Percentiles rank a stretch among this genome's conserved stretches.
phyloP scores from a whole-genome alignment of 2,888 invertebrate genomes.

The Sympetrum striolatum region DNA sequence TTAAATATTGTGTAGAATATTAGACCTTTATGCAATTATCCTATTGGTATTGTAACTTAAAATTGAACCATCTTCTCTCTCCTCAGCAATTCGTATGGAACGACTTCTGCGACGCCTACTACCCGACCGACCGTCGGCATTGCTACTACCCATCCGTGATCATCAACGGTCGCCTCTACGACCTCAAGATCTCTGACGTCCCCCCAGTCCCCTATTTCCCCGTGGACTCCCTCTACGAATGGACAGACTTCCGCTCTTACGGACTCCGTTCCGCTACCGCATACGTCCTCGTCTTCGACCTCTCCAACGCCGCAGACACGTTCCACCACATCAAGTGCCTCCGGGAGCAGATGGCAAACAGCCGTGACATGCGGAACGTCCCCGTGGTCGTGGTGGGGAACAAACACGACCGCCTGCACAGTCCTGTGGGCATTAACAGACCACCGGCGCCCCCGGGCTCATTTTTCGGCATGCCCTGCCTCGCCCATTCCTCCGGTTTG shows the following conservation, averaged over 20 bases:
- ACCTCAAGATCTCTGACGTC: conserved; percentile 84
- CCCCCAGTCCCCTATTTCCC: conserved; percentile 90
- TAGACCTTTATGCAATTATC: too few species aligned
- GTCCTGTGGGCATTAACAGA: not conserved
- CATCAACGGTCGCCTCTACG: conserved; percentile 84
- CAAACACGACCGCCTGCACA: conserved; percentile 80
- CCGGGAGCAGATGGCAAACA: conserved; percentile 91
- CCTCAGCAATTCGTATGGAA: conserved; percentile 89
- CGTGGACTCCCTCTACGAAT: conserved; percentile 90
- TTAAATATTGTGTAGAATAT: too few species aligned
- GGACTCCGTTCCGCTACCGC: conserved; percentile 86
- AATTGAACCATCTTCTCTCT: conserved; percentile 46
- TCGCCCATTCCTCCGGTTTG: not conserved
- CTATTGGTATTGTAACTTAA: too few species aligned
- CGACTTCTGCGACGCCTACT: conserved; percentile 80
- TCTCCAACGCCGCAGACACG: conserved; percentile 84
- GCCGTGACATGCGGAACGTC: conserved; percentile 86
- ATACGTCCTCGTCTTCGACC: conserved; percentile 92
- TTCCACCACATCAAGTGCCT: conserved; percentile 89
- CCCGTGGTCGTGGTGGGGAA: conserved; percentile 93
- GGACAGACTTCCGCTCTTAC: conserved; percentile 85
- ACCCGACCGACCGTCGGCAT: conserved; percentile 76
- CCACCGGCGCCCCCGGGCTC: not conserved
- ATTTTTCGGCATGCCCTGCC: conserved; percentile 3
- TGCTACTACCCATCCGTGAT: conserved; percentile 84